Base-by-base conservation (phyloP, 2,888 invertebrate genomes). In the Acrobasis suavella region DNA sequence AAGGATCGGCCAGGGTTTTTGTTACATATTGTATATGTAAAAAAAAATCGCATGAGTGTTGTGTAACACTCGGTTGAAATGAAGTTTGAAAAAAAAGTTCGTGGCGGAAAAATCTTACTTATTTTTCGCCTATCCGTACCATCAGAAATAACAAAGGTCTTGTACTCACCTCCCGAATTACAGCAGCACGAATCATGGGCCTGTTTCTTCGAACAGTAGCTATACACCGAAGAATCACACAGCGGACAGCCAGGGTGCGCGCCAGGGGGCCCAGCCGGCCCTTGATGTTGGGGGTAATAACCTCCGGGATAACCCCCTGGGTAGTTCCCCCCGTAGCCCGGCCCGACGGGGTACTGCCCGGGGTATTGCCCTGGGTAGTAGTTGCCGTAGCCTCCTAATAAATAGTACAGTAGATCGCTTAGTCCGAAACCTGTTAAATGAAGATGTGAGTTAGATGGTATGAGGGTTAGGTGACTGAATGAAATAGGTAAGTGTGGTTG, bases 111-210 rank as follows among this genome's bases (percentile, higher is more conserved):
- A n/a, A n/a, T n/a, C n/a, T n/a, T n/a, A n/a, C n/a, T n/a, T n/a
- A n/a, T n/a, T n/a, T n/a, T n/a, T n/a, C n/a, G n/a, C n/a, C n/a
- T n/a, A n/a, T n/a, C n/a, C n/a, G n/a, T n/a, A n/a, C n/a, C n/a
- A n/a, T n/a, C 7, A 7, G 32, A 32, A 7, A 7, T 32, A 32
- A n/a, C n/a, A n/a, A 32, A 32, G 32, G 5, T 32, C 7, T 1
- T 22, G 22, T 22, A 90, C 91, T 91, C 71, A 93, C 78, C 77
- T 60, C 80, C 74, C 74, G 93, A 88, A 69, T 93, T 93, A 72
- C 96, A 96, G 78, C 96, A 96, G 78, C 96, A 96, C 0, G 96
- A 94, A 76, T 96, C 96, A 74, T 96, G 96, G 6, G 95, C 91
- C 64, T 96, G 90, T 84, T 96, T 96, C 65, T 95, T 94, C 0